phyloP scores from a whole-genome alignment of 2,888 invertebrate species.

The Trilocha varians region DNA sequence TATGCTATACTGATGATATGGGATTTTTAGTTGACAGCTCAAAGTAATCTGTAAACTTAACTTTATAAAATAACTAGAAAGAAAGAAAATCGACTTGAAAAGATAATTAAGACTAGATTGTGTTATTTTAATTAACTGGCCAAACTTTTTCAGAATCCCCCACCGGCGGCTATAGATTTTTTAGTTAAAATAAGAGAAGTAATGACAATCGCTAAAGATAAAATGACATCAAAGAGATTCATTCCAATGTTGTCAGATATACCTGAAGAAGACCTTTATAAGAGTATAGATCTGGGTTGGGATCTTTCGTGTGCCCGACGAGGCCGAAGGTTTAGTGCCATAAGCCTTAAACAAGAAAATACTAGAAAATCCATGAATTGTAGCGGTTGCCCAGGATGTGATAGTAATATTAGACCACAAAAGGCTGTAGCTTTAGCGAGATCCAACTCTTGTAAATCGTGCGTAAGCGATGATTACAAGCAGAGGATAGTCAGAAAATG shows the following conservation, averaged over 20 bases:
- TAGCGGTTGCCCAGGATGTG: slow-evolving; percentile 80
- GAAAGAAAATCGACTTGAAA: too few relatives aligned
- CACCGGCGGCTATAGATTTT: slow-evolving; percentile 92
- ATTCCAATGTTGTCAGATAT: slow-evolving; percentile 84
- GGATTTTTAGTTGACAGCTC: too few relatives aligned
- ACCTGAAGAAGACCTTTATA: slow-evolving; percentile 80
- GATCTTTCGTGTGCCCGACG: slow-evolving; percentile 63
- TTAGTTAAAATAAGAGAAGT: slow-evolving; percentile 91
- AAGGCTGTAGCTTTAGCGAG: slow-evolving; percentile 44
- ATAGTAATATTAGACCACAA: slow-evolving; percentile 40
- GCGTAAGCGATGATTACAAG: slow-evolving; percentile 77
- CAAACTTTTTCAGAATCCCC: slow-evolving; percentile 79
- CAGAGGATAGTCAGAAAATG: slow-evolving; percentile 84
- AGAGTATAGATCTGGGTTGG: slow-evolving; percentile 64
- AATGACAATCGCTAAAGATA: slow-evolving; percentile 89
- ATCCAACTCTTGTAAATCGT: slow-evolving; percentile 71
- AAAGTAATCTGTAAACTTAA: too few relatives aligned
- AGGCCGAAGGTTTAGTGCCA: slow-evolving; percentile 69
- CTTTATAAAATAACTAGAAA: too few relatives aligned
- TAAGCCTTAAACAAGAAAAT: slow-evolving; percentile 76
- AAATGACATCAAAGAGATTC: slow-evolving; percentile 87
- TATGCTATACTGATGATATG: too few relatives aligned
- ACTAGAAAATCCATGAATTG: slow-evolving; percentile 72
- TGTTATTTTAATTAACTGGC: background rate
- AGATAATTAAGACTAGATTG: too few relatives aligned